A percentile compares a stretch with the other conserved stretches of the same genome.
These are phyloP conservation scores for Drosophila nikananu DNA, from an alignment of 1,140 invertebrate genomes.

Conservation along the genomic window DNA sequence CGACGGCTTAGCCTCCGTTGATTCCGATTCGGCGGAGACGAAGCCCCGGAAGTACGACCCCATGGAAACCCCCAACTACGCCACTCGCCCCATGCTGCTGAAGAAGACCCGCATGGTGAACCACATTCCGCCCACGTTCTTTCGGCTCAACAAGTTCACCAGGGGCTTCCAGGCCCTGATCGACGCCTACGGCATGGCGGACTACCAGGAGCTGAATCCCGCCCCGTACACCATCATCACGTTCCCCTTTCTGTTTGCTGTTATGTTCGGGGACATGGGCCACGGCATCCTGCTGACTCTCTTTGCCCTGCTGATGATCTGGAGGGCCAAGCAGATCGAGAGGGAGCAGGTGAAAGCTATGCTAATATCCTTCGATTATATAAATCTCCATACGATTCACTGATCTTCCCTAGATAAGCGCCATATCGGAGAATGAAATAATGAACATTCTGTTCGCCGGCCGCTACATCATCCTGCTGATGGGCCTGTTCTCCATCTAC, in stretches of 20 bases:
- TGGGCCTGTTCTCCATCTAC: conserved; percentile 99
- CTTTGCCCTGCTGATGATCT: conserved; percentile 88
- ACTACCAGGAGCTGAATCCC: conserved; percentile 92
- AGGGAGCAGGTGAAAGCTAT: conserved; percentile 88
- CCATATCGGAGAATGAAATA: conserved; percentile 93
- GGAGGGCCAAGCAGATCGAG: conserved; percentile 89
- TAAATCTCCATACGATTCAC: background rate
- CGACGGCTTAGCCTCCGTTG: background rate
- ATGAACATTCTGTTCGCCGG: conserved; percentile 98
- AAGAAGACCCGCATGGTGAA: conserved; percentile 90
- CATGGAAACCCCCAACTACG: background rate
- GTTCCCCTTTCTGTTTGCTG: conserved; percentile 91
- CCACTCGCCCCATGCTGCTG: conserved; percentile 36
- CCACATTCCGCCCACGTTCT: conserved; percentile 91
- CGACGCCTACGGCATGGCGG: conserved; percentile 93
- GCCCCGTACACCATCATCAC: conserved; percentile 90
- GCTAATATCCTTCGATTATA: background rate
- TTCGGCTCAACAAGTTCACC: conserved; percentile 93
- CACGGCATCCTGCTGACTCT: conserved; percentile 89
- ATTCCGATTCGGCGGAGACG: background rate
- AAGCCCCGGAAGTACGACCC: background rate
- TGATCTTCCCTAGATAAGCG: background rate
- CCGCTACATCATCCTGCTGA: conserved; percentile 98
- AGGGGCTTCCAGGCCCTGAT: conserved; percentile 93
- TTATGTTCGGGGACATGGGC: conserved; percentile 92